phyloP scores from a whole-genome alignment of 2,888 invertebrate species.

The Netelia inedita region DNA sequence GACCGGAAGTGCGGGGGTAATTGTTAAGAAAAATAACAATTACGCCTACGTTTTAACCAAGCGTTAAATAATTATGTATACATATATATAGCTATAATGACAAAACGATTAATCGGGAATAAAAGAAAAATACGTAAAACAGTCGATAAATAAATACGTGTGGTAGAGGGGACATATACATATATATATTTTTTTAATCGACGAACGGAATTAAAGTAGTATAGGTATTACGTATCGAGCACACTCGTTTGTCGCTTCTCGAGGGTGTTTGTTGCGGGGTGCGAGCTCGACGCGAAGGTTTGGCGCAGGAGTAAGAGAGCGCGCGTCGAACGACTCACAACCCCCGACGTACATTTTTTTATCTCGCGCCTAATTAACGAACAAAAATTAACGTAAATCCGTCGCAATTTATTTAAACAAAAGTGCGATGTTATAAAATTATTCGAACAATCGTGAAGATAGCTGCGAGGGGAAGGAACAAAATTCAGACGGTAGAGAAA shows the following conservation, averaged over 20 bases:
- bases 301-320: slow-evolving; percentile 69
- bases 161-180: slow-evolving; percentile 13
- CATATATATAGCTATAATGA: neutral
- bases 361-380: neutral
- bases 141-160: neutral
- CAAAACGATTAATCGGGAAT: neutral
- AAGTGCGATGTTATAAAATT: too few relatives aligned
- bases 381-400: neutral
- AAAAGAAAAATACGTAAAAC: neutral
- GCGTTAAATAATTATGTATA: neutral
- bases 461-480: too few relatives aligned
- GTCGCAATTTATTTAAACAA: too few relatives aligned
- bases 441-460: too few relatives aligned
- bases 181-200: slow-evolving; percentile 81
- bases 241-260: slow-evolving; percentile 79
- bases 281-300: slow-evolving; percentile 55
- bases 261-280: slow-evolving; percentile 70
- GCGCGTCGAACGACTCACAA: slow-evolving; percentile 70
- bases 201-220: slow-evolving; percentile 82
- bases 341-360: slow-evolving; percentile 79
- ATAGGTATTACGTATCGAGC: slow-evolving; percentile 82
- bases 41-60: neutral
- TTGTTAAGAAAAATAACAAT: neutral
- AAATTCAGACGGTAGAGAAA: too few relatives aligned
- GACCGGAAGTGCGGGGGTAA: slow-evolving; percentile 18